phyloP scores from a whole-genome alignment of 2,797 vertebrate species.

The Leuciscus waleckii region DNA sequence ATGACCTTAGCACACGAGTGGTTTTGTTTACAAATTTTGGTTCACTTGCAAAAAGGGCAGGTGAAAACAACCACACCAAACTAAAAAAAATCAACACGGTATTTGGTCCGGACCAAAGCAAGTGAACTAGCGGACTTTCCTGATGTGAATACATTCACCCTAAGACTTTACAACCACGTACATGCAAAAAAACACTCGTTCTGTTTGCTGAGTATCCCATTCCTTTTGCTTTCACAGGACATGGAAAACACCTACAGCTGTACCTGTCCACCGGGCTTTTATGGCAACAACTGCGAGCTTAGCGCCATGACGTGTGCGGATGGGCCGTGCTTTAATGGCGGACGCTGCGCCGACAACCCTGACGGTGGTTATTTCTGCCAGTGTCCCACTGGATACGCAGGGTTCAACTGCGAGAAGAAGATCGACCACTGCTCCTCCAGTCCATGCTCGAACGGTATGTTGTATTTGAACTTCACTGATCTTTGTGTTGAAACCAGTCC shows the following conservation, averaged over 20 bases:
- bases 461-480: not conserved
- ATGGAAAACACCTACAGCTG: conserved; percentile 91
- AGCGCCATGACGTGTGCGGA: conserved; percentile 95
- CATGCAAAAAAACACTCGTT: not conserved
- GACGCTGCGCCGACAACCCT: conserved; percentile 89
- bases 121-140: too few relatives aligned
- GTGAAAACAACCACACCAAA: too few relatives aligned
- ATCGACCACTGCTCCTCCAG: conserved; percentile 90
- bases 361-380: conserved; percentile 94
- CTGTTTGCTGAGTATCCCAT: conserved; percentile 4
- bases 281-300: conserved; percentile 92
- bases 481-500: not conserved
- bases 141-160: too few relatives aligned
- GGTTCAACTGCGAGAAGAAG: conserved; percentile 98
- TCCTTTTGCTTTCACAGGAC: conserved; percentile 76
- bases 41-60: too few relatives aligned
- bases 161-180: not conserved
- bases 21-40: too few relatives aligned
- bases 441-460: conserved; percentile 92
- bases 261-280: conserved; percentile 92
- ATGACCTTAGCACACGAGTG: too few relatives aligned
- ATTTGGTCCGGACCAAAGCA: too few relatives aligned
- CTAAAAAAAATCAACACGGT: too few relatives aligned
- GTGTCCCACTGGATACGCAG: conserved; percentile 90
- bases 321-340: conserved; percentile 93